Conservation (phyloP, 1,140 invertebrate genomes). For the Telenomus remus region DNA sequence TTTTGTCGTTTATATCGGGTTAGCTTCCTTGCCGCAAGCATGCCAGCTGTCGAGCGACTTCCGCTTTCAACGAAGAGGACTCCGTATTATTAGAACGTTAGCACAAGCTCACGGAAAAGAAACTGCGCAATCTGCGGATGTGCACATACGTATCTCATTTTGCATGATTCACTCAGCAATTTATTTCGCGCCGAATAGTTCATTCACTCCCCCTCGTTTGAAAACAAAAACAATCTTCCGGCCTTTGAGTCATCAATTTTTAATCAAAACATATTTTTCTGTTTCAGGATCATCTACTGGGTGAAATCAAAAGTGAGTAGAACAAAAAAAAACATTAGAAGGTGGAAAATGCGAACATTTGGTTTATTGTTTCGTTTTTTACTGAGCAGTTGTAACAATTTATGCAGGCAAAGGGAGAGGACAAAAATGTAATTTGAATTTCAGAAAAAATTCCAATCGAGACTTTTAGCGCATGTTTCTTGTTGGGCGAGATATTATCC, state of each 20-base stretch:
- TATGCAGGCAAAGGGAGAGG: constrained; percentile 4
- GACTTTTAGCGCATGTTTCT: constrained; percentile 35
- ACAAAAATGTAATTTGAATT: constrained; percentile 41
- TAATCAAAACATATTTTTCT: too few relatives aligned
- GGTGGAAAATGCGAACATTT: too few relatives aligned
- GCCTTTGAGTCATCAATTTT: too few relatives aligned
- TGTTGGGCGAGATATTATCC: constrained; percentile 46
- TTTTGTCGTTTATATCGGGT: constrained; percentile 52
- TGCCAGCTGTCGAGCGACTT: constrained; percentile 64
- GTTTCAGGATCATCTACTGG: too few relatives aligned
- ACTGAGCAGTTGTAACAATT: neutral
- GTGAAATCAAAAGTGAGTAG: too few relatives aligned
- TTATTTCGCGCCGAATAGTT: constrained; percentile 20
- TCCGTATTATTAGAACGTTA: constrained; percentile 61
- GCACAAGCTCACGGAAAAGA: constrained; percentile 43
- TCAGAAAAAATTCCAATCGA: constrained; percentile 37
- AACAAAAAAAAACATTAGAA: too few relatives aligned
- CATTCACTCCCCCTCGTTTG: constrained; percentile 11
- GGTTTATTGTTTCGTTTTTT: too few relatives aligned
- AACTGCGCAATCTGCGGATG: constrained; percentile 25
- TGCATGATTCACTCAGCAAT: constrained; percentile 19
- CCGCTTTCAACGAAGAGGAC: constrained; percentile 57
- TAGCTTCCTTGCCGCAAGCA: constrained; percentile 53
- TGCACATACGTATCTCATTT: constrained; percentile 29
- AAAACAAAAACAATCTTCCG: neutral